Percentiles rank a stretch among this genome's conserved stretches.
Conservation (phyloP, 2,113 vertebrate species). For the Mesocricetus auratus region DNA sequence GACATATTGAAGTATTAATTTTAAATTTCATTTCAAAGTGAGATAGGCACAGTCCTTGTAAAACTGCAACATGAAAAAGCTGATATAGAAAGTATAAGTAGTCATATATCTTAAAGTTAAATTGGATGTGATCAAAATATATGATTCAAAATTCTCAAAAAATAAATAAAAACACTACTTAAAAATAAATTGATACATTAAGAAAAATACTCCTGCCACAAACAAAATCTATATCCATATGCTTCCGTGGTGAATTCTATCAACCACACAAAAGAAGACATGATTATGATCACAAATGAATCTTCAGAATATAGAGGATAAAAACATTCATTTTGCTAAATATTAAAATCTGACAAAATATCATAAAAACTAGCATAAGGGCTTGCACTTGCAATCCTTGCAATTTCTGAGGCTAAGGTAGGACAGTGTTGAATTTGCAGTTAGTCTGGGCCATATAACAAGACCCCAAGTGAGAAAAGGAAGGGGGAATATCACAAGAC, state of each 20-base stretch:
- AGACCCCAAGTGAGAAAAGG: not conserved
- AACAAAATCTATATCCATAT: not conserved
- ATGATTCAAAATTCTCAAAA: not conserved
- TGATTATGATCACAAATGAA: not conserved
- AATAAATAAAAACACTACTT: not conserved
- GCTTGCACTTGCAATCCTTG: too few relatives aligned
- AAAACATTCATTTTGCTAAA: not conserved
- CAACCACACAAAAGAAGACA: not conserved
- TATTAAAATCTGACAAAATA: not conserved
- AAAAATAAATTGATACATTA: not conserved
- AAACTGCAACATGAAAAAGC: not conserved
- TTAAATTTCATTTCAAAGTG: not conserved
- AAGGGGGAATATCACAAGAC: not conserved
- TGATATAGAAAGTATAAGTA: slow-evolving; percentile 5
- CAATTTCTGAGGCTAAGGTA: too few relatives aligned
- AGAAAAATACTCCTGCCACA: not conserved
- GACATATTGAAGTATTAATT: not conserved
- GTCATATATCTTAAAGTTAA: not conserved
- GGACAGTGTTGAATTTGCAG: not conserved
- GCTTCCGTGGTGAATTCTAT: not conserved
- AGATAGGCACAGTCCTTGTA: not conserved
- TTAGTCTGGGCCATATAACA: too few relatives aligned
- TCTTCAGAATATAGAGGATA: not conserved
- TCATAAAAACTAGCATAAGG: not conserved
- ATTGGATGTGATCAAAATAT: not conserved